Conservation (phyloP, 1,140 invertebrate genomes). For the Pseudobourletiella spinata region DNA sequence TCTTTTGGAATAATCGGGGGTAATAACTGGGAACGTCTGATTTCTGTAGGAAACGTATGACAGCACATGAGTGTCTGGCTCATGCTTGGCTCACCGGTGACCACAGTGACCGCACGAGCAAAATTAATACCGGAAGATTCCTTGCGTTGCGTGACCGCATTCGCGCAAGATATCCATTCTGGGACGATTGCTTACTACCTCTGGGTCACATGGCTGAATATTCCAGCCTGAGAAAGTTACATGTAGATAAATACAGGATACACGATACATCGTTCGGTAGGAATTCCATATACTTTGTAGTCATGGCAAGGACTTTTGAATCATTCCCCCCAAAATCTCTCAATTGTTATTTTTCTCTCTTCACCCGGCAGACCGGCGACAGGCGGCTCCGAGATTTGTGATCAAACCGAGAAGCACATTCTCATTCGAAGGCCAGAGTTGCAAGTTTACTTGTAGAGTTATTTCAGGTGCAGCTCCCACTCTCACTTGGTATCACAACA, state of each 20-base stretch:
- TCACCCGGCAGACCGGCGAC: constrained; percentile 75
- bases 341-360: too few relatives aligned
- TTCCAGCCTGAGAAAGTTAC: constrained; percentile 88
- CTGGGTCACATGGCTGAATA: constrained; percentile 95
- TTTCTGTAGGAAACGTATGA: constrained; percentile 77
- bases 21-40: background rate
- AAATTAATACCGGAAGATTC: constrained; percentile 69
- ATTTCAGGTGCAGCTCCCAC: constrained; percentile 89
- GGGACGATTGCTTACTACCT: constrained; percentile 84
- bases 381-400: constrained; percentile 95
- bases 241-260: constrained; percentile 94
- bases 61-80: constrained; percentile 89
- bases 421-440: constrained; percentile 92
- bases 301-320: background rate
- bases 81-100: constrained; percentile 91
- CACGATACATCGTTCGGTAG: constrained; percentile 88
- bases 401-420: constrained; percentile 86
- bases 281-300: constrained; percentile 33
- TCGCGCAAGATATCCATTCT: constrained; percentile 73
- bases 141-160: constrained; percentile 77
- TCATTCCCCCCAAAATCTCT: too few relatives aligned
- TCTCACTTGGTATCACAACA: constrained; percentile 90
- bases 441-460: constrained; percentile 93
- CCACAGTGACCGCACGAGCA: constrained; percentile 59
- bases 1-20: too few relatives aligned